Percentiles rank a stretch among this genome's conserved stretches.
Conservation (phyloP, 2,113 vertebrate genomes). For the Bettongia penicillata region DNA sequence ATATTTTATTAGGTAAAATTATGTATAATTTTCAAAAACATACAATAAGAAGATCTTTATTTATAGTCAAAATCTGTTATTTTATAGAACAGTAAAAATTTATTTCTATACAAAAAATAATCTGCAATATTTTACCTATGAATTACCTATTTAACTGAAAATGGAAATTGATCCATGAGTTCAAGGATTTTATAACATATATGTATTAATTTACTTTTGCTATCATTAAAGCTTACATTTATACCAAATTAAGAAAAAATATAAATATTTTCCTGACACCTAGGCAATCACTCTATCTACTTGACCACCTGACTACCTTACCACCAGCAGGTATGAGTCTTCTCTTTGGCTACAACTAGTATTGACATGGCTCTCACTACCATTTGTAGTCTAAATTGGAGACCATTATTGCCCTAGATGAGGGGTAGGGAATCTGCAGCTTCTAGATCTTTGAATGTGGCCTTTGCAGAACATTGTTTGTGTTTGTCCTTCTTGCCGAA, state of each 20-base stretch:
- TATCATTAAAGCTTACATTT: background rate
- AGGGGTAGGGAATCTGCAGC: too few relatives aligned
- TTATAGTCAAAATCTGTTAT: slow-evolving; percentile 45
- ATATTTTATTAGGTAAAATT: too few relatives aligned
- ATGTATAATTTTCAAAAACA: slow-evolving; percentile 30
- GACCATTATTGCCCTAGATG: background rate
- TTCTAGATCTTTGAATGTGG: too few relatives aligned
- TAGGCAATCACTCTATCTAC: background rate
- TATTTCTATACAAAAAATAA: slow-evolving; percentile 38
- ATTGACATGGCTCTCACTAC: background rate
- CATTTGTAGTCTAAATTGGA: background rate
- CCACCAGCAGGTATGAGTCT: background rate
- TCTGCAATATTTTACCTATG: background rate
- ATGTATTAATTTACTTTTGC: background rate
- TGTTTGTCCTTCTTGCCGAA: too few relatives aligned
- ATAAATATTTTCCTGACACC: background rate
- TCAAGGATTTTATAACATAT: slow-evolving; percentile 21
- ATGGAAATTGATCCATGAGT: background rate
- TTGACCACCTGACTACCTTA: background rate
- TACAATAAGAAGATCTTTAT: slow-evolving; percentile 28
- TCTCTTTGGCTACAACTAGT: background rate
- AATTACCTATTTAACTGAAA: background rate
- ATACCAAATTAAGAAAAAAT: background rate
- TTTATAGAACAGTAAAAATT: slow-evolving; percentile 7
- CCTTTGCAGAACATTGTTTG: too few relatives aligned